A percentile compares a stretch with the other conserved stretches of the same genome.
Conservation (phyloP, 1,140 invertebrate species). For the Heliconius congener region DNA sequence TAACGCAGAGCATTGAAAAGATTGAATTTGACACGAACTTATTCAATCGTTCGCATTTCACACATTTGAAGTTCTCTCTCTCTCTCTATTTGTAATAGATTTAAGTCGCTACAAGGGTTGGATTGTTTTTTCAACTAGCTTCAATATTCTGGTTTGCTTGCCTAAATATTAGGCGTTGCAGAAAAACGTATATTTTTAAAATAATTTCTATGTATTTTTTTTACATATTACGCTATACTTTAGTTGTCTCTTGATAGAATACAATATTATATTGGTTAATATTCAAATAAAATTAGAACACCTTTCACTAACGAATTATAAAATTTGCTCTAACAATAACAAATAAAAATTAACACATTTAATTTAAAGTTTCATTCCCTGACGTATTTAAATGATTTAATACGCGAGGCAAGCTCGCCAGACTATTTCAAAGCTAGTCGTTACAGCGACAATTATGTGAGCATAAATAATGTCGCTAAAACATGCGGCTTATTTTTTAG, state of each 20-base stretch:
- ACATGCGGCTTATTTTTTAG: slow-evolving; percentile 26
- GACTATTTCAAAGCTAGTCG: slow-evolving; percentile 22
- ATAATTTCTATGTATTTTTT: not conserved
- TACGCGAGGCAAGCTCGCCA: slow-evolving; percentile 16
- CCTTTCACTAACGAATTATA: not conserved
- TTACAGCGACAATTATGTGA: slow-evolving; percentile 30
- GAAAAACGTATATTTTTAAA: not conserved
- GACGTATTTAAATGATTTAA: slow-evolving; percentile 30
- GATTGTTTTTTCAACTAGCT: not conserved
- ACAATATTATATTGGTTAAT: too few species aligned
- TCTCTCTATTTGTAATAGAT: slow-evolving; percentile 44
- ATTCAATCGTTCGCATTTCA: slow-evolving; percentile 31
- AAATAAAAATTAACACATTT: slow-evolving; percentile 5
- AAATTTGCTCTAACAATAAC: not conserved
- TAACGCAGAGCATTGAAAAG: slow-evolving; percentile 45
- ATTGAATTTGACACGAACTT: slow-evolving; percentile 54
- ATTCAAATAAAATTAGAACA: not conserved
- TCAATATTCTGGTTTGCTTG: not conserved
- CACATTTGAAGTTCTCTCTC: slow-evolving; percentile 16
- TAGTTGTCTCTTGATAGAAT: too few species aligned
- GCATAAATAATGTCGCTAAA: slow-evolving; percentile 27
- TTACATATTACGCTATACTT: too few species aligned
- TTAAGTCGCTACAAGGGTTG: slow-evolving; percentile 36
- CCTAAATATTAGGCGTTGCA: too few species aligned
- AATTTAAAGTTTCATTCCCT: slow-evolving; percentile 13